Conservation (phyloP, 1,140 invertebrate genomes). For the Helicoverpa armigera region DNA sequence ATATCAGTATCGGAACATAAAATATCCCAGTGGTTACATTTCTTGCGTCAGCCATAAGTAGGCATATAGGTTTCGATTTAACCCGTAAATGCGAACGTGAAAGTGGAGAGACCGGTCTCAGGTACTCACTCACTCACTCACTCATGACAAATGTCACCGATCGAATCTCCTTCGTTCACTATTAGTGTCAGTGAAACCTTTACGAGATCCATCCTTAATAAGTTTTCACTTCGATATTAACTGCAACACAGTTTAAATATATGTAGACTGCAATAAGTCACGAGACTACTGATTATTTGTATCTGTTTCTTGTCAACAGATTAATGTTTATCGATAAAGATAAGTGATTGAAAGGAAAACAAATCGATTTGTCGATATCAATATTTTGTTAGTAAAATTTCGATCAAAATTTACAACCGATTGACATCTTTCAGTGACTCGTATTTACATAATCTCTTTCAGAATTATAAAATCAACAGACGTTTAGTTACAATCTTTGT, state of each 20-base stretch:
- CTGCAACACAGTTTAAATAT: too few species aligned
- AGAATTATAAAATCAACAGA: not conserved
- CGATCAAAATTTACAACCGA: too few species aligned
- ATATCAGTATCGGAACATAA: not conserved
- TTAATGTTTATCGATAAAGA: slow-evolving; percentile 11
- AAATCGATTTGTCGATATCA: not conserved
- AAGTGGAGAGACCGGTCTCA: slow-evolving; percentile 9
- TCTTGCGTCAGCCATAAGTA: slow-evolving; percentile 21
- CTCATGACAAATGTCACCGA: slow-evolving; percentile 39
- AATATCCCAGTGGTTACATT: not conserved
- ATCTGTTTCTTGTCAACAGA: not conserved
- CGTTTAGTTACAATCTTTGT: not conserved
- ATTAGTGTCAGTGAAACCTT: slow-evolving; percentile 41
- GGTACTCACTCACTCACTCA: slow-evolving; percentile 1
- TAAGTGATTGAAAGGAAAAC: not conserved
- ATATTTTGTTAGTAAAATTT: not conserved
- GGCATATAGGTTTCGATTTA: slow-evolving; percentile 41
- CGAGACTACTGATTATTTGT: not conserved
- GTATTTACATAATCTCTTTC: not conserved
- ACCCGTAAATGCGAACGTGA: slow-evolving; percentile 42
- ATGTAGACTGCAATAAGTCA: not conserved
- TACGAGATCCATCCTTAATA: not conserved
- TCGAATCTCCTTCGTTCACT: not conserved
- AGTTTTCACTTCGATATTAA: slow-evolving; percentile 29
- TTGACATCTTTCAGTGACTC: too few species aligned